Percentiles rank a stretch among this genome's conserved stretches.
phyloP scores from a whole-genome alignment of 2,888 invertebrate genomes.

The Microctonus hyperodae region DNA sequence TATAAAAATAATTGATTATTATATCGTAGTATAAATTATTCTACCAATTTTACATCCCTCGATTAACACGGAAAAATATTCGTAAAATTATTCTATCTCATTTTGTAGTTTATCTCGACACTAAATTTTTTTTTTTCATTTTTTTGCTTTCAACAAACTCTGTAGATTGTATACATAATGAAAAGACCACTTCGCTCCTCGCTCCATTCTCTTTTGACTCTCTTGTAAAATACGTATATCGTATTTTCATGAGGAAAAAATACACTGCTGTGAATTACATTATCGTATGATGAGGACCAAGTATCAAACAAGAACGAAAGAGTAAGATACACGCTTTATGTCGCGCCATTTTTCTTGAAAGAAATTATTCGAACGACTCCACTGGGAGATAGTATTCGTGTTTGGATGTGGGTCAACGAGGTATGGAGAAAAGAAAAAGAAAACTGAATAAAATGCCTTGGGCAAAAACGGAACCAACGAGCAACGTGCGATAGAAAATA shows the following conservation, averaged over 20 bases:
- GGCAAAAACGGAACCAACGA: conserved; percentile 10
- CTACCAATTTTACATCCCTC: neutral
- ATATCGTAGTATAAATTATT: neutral
- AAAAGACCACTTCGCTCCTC: neutral
- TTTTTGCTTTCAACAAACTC: neutral
- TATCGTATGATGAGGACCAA: conserved; percentile 16
- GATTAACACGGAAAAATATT: neutral
- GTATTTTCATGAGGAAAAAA: conserved; percentile 13
- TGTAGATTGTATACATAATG: conserved; percentile 17
- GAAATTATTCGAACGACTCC: conserved; percentile 32
- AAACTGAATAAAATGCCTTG: neutral
- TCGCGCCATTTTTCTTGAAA: conserved; percentile 22
- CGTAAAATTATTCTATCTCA: neutral
- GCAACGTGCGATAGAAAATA: neutral
- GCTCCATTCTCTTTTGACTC: neutral
- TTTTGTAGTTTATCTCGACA: neutral
- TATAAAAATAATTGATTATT: neutral
- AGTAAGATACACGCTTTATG: conserved; percentile 17
- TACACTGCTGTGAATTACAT: conserved; percentile 27
- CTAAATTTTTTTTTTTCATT: neutral
- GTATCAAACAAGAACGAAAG: neutral
- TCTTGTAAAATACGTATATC: conserved; percentile 1
- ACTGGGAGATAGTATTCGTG: conserved; percentile 25
- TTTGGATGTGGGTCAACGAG: conserved; percentile 29
- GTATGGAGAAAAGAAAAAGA: neutral